A percentile compares a stretch with the other conserved stretches of the same genome.
Conservation (phyloP, 2,113 vertebrate species). For the Cathartes aura region DNA sequence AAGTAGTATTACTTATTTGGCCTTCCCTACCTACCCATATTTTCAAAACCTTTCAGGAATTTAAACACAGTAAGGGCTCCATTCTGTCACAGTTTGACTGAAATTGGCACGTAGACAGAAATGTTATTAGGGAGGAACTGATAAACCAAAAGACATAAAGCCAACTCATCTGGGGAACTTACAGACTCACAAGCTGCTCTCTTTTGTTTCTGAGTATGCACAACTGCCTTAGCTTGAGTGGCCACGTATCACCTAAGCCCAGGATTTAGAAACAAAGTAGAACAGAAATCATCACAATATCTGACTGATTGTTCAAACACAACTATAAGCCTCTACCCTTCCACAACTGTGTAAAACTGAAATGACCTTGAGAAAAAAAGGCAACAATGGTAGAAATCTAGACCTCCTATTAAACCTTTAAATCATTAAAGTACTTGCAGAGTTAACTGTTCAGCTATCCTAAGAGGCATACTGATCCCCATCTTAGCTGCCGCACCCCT, state of each 20-base stretch:
- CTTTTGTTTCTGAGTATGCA: not conserved
- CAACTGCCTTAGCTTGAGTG: not conserved
- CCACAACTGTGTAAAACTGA: not conserved
- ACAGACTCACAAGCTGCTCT: not conserved
- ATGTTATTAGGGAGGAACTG: not conserved
- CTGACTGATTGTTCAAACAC: not conserved
- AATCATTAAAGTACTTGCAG: not conserved
- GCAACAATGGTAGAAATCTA: not conserved
- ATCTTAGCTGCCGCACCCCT: not conserved
- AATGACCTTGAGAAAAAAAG: not conserved
- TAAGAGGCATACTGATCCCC: not conserved
- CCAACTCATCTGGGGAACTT: not conserved
- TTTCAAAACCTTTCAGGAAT: not conserved
- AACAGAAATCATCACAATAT: not conserved
- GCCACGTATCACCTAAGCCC: rapidly evolving
- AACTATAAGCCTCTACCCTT: not conserved
- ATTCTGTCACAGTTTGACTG: not conserved
- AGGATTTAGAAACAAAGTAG: not conserved
- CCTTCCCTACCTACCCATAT: not conserved
- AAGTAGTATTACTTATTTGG: not conserved
- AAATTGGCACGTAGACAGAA: not conserved
- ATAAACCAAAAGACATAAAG: not conserved
- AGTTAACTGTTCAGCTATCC: not conserved
- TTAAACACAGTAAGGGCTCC: not conserved
- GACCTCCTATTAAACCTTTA: not conserved